Conservation (phyloP, 1,140 invertebrate species). For the Pseudomyrmex cubaensis region DNA sequence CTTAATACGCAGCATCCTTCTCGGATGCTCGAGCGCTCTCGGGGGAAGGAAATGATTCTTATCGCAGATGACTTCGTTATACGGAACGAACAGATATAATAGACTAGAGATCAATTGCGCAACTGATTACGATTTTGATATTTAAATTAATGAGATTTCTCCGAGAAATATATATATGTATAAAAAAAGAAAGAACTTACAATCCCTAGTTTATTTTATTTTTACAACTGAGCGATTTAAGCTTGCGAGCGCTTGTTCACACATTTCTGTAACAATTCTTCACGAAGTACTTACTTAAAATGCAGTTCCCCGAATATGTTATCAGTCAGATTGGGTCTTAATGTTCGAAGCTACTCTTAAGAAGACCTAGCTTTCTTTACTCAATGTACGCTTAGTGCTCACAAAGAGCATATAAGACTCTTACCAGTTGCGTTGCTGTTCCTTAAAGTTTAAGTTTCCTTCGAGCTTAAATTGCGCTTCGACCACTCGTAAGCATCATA, state of each 20-base stretch:
- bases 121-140: constrained; percentile 21
- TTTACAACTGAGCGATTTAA: too few relatives aligned
- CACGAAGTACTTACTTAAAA: too few relatives aligned
- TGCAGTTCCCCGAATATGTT: neutral
- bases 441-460: constrained; percentile 54
- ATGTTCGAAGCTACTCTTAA: constrained; percentile 3
- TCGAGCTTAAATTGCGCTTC: constrained; percentile 59
- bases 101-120: constrained; percentile 17
- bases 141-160: constrained; percentile 6
- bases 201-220: too few relatives aligned
- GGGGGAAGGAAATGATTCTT: constrained; percentile 51
- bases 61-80: constrained; percentile 56
- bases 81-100: constrained; percentile 35
- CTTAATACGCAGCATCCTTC: constrained; percentile 50
- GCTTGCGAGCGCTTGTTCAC: too few relatives aligned
- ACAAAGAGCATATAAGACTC: constrained; percentile 54
- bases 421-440: constrained; percentile 55
- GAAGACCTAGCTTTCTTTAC: constrained; percentile 28
- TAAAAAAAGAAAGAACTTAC: too few relatives aligned
- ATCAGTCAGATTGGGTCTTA: constrained; percentile 19
- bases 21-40: constrained; percentile 44
- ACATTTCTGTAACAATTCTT: too few relatives aligned
- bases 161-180: neutral
- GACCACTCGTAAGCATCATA: constrained; percentile 55
- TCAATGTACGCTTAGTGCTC: constrained; percentile 16